phyloP scores from a whole-genome alignment of 2,113 vertebrate genomes.

The Pachycephala philippinensis region DNA sequence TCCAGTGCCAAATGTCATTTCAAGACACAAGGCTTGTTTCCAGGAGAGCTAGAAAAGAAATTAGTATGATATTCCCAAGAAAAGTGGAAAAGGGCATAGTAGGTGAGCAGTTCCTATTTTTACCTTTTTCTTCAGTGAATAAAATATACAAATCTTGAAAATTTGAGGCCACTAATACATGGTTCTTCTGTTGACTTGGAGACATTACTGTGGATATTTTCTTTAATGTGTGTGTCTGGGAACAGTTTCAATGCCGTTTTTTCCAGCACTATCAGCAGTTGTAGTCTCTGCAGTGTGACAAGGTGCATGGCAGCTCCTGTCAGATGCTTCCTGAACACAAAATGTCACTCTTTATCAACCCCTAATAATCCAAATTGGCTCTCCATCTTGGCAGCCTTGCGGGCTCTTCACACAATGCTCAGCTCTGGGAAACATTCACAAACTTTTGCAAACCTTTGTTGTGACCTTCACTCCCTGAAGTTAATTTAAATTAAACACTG shows the following conservation, averaged over 20 bases:
- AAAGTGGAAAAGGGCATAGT: background rate
- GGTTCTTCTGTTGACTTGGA: background rate
- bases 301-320: background rate
- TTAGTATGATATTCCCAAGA: background rate
- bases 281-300: slow-evolving; percentile 3
- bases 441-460: background rate
- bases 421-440: background rate
- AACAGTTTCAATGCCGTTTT: background rate
- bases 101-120: background rate
- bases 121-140: background rate
- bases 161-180: background rate
- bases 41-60: background rate
- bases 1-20: background rate
- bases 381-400: background rate
- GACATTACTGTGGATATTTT: background rate
- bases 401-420: background rate
- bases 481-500: background rate
- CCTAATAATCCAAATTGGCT: slow-evolving; percentile 23
- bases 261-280: background rate
- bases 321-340: background rate
- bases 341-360: background rate
- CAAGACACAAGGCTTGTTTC: background rate
- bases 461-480: background rate
- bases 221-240: background rate
- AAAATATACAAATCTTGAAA: background rate